These are phyloP conservation scores for Aphelenchoides besseyi DNA, from an alignment of 1,140 invertebrate species.

Conservation along the genomic window DNA sequence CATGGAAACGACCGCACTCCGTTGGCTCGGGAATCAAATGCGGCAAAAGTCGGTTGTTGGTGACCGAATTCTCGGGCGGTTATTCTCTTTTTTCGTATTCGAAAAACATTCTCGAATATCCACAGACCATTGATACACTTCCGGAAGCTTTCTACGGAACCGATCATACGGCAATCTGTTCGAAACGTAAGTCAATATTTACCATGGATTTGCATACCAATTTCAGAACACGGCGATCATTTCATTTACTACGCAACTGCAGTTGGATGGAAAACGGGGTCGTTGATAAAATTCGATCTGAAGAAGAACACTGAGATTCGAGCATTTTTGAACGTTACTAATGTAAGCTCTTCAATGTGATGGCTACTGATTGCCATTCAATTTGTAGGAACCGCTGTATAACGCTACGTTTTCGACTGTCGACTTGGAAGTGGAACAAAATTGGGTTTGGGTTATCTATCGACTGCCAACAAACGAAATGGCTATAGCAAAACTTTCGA, in stretches of 20 bases:
- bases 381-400: constrained; percentile 1
- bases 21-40: background rate
- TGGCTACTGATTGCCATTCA: background rate
- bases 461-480: background rate
- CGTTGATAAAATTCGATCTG: background rate
- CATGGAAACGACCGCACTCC: background rate
- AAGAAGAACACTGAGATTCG: background rate
- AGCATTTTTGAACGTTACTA: background rate
- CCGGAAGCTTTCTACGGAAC: background rate
- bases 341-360: background rate
- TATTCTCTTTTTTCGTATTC: background rate
- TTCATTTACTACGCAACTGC: background rate
- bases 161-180: background rate
- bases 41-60: background rate
- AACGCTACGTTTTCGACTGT: background rate
- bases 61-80: background rate
- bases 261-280: background rate
- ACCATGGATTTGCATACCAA: background rate
- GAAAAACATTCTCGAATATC: background rate
- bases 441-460: background rate
- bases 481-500: background rate
- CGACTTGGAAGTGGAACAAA: background rate
- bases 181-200: background rate
- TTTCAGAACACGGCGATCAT: background rate
- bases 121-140: background rate